Conservation (phyloP, 2,888 invertebrate species). For the Cosmia pyralina region DNA sequence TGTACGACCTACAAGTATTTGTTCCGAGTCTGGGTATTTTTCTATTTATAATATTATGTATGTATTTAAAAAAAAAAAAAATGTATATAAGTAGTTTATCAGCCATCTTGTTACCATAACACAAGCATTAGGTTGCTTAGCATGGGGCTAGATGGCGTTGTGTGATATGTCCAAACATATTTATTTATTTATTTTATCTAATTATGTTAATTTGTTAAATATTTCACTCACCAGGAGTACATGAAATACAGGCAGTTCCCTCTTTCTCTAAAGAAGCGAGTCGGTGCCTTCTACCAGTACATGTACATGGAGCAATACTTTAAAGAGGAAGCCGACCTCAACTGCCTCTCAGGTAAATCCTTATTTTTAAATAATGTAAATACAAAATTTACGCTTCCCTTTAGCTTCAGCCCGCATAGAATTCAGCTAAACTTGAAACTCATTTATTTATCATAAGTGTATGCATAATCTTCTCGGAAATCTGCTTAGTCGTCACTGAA, state of each 20-base stretch:
- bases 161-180: too few relatives aligned
- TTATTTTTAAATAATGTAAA: background rate
- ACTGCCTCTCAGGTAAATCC: conserved; percentile 87
- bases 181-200: too few relatives aligned
- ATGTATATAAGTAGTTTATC: too few relatives aligned
- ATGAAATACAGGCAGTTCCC: conserved; percentile 91
- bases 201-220: background rate
- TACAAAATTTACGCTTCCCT: background rate
- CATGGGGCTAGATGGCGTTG: too few relatives aligned
- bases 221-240: conserved; percentile 83
- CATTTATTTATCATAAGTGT: background rate
- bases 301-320: conserved; percentile 90
- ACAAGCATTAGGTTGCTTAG: too few relatives aligned
- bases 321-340: conserved; percentile 88
- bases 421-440: background rate
- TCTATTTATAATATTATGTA: too few relatives aligned
- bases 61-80: too few relatives aligned
- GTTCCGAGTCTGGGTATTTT: too few relatives aligned
- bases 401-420: background rate
- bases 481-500: background rate
- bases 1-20: too few relatives aligned
- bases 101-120: too few relatives aligned
- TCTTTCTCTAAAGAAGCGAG: conserved; percentile 85
- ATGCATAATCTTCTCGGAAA: background rate
- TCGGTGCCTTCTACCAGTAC: conserved; percentile 90